phyloP scores from a whole-genome alignment of 2,888 invertebrate species.

The Hecatera dysodea region DNA sequence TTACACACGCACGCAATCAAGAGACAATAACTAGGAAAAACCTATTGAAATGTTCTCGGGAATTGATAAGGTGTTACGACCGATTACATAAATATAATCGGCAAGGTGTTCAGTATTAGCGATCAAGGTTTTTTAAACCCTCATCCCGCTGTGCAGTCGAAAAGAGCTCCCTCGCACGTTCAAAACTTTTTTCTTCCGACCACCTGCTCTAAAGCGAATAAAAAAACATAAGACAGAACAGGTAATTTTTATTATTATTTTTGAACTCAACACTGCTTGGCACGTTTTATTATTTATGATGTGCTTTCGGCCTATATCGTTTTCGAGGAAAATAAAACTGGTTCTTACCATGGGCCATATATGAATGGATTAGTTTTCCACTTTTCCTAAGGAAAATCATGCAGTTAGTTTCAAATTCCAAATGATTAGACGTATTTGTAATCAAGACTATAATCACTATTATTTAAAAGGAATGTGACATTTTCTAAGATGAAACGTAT shows the following conservation, averaged over 20 bases:
- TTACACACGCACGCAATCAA: slow-evolving; percentile 52
- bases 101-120: slow-evolving; percentile 54
- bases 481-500: slow-evolving; percentile 53
- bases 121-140: slow-evolving; percentile 57
- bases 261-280: slow-evolving; percentile 44
- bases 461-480: slow-evolving; percentile 56
- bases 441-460: slow-evolving; percentile 42
- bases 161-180: slow-evolving; percentile 72
- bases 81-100: slow-evolving; percentile 45
- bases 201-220: slow-evolving; percentile 79
- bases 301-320: slow-evolving; percentile 5
- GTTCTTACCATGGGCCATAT: too few relatives aligned
- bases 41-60: slow-evolving; percentile 48
- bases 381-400: slow-evolving; percentile 19
- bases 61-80: slow-evolving; percentile 59
- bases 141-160: slow-evolving; percentile 68
- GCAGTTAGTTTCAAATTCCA: slow-evolving; percentile 12
- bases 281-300: slow-evolving; percentile 54
- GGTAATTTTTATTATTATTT: slow-evolving; percentile 67
- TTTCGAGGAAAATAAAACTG: not conserved
- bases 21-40: slow-evolving; percentile 60
- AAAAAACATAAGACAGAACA: slow-evolving; percentile 73
- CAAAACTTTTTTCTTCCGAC: slow-evolving; percentile 72
- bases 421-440: slow-evolving; percentile 8
- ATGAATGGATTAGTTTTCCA: not conserved